Base-by-base conservation (phyloP, 2,113 vertebrate genomes). In the Pelvicachromis taeniatus region DNA sequence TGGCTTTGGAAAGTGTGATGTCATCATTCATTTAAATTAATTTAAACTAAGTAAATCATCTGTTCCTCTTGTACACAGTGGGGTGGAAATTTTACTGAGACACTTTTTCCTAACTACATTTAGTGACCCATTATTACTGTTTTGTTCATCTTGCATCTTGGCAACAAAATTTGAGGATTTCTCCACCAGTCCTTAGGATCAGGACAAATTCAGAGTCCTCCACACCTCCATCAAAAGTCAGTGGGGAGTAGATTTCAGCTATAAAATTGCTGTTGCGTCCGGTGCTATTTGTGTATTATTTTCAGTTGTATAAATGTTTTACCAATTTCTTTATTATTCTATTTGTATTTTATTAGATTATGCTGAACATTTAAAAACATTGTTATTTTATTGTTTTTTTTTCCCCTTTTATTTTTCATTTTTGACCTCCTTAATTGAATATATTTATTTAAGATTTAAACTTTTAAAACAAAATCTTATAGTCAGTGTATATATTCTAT, bases 381-480 rank as follows among this genome's bases (percentile, higher is more conserved):
- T 13, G 9, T 17, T 21, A 38, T 65, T 42, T 42, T 21, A 65
- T 33, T 38, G 10, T 35, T 38, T 6, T 35, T 38, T 6, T 0
- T 0, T 1, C 9, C 4, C 56, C 56, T 3, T 9, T 35, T 8
- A 0, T 38, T 7, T 13, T 1, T 19, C 1, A 33, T 33, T 65
- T 19, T 38, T 21, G 61, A 65, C 61, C 11, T 40, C 6, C 2
- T 65, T 65, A 63, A 38, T 13, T 63, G 2, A 65, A 3, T 65
- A 23, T 4, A 68, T 68, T 23, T 40, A 65, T 14, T 68, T 68
- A 23, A 0, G 23, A 45, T 70, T 70, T 45, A 26, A 17, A 26
- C 2, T 26, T 26, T 42, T 16, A 0, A 4, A 45, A 13, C 4
- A 0, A 45, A 0, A 45, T 42, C 5, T 68, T 21, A 45, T 68